Percentiles rank a stretch among this genome's conserved stretches.
Evolutionary conservation across 1,140 invertebrate species (phyloP).

Genomic region (Centruroides vittatus): DNA sequence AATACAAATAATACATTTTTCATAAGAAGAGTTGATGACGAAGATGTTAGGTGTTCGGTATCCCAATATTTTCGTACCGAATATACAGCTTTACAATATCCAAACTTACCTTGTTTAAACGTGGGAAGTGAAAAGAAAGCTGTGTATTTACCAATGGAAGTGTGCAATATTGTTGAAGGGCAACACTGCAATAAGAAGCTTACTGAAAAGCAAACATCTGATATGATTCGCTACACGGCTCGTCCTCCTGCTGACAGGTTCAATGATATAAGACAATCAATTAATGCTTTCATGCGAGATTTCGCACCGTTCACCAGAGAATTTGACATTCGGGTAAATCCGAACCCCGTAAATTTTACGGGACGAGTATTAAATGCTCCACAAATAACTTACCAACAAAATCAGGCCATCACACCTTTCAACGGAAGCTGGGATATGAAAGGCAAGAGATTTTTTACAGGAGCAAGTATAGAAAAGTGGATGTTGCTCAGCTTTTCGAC

Average conservation of each 20-base stretch:
- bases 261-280: neutral
- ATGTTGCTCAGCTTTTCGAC: constrained; percentile 13
- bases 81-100: constrained; percentile 12
- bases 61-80: constrained; percentile 1
- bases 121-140: constrained; percentile 17
- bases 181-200: constrained; percentile 16
- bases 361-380: constrained; percentile 14
- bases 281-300: neutral
- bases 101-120: constrained; percentile 24
- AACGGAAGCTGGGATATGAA: constrained; percentile 46
- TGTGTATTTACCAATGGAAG: constrained; percentile 24
- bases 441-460: constrained; percentile 40
- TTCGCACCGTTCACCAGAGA: constrained; percentile 17
- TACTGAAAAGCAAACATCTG: constrained; percentile 1
- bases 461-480: constrained; percentile 24
- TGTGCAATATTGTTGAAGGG: constrained; percentile 22
- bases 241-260: constrained; percentile 20
- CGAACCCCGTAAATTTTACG: constrained; percentile 6
- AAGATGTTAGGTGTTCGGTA: neutral
- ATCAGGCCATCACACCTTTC: neutral
- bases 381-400: neutral
- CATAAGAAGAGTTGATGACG: neutral
- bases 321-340: constrained; percentile 17
- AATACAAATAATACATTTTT: neutral
- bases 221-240: constrained; percentile 20